Conservation (phyloP, 2,888 invertebrate species). For the Buathra laborator region DNA sequence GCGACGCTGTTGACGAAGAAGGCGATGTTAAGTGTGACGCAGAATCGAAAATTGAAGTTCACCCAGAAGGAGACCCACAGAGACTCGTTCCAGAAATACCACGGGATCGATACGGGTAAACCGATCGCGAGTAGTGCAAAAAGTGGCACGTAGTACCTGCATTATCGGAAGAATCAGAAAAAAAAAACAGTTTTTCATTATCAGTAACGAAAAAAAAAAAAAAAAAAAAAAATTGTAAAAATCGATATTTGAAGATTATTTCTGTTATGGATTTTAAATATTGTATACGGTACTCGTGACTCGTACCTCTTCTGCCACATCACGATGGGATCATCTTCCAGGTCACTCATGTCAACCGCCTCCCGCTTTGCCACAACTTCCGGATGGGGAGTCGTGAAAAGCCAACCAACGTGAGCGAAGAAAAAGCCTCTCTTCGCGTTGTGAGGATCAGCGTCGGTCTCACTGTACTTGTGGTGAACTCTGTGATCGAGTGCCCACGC, state of each 20-base stretch:
- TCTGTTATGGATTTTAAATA: background rate
- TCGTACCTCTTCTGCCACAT: conserved; percentile 90
- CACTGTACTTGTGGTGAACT: conserved; percentile 95
- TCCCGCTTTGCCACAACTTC: conserved; percentile 90
- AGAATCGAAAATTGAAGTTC: conserved; percentile 93
- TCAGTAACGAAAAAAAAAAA: background rate
- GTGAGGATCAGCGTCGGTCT: conserved; percentile 94
- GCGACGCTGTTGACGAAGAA: conserved; percentile 98
- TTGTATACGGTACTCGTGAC: background rate
- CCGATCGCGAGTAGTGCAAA: conserved; percentile 90
- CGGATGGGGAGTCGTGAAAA: conserved; percentile 94
- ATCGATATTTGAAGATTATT: background rate
- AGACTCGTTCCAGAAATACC: conserved; percentile 94
- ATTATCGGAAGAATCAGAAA: background rate
- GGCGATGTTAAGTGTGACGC: conserved; percentile 94
- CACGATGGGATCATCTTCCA: conserved; percentile 91
- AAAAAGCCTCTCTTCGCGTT: conserved; percentile 94
- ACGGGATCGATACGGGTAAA: conserved; percentile 92
- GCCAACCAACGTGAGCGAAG: conserved; percentile 97
- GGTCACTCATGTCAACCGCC: conserved; percentile 90
- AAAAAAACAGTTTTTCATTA: background rate
- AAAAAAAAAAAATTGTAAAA: conserved; percentile 44
- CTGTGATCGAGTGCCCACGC: conserved; percentile 95
- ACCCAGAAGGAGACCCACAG: conserved; percentile 93
- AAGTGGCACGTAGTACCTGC: conserved; percentile 90